Evolutionary conservation across 2,797 vertebrate genomes (phyloP).

Genomic region (Buphagus erythrorhynchus): DNA sequence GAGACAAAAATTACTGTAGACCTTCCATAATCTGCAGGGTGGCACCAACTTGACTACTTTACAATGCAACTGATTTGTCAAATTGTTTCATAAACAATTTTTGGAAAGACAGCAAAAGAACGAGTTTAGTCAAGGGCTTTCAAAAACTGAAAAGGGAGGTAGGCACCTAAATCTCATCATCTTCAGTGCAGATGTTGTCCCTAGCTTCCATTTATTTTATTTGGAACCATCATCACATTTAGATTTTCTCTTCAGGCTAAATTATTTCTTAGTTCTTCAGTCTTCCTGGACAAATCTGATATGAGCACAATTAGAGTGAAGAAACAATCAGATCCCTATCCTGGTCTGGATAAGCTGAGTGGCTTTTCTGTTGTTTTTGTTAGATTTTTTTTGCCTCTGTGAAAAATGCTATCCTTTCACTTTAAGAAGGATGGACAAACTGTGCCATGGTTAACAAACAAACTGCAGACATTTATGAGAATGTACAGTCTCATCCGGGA

Average conservation of each 20-base stretch:
- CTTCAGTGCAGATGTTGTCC: neutral
- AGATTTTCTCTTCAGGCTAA: neutral
- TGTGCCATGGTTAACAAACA: neutral
- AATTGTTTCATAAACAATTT: neutral
- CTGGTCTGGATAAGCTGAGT: neutral
- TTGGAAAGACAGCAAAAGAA: neutral
- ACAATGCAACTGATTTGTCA: neutral
- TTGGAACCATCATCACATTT: neutral
- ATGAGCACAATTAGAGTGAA: neutral
- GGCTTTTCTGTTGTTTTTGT: neutral
- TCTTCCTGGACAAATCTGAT: neutral
- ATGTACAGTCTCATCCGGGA: constrained; percentile 18
- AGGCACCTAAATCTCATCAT: neutral
- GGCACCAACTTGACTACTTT: neutral
- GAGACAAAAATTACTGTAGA: neutral
- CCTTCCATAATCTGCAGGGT: neutral
- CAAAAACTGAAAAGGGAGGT: neutral
- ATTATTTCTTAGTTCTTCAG: neutral
- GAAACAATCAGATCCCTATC: neutral
- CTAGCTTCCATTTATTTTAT: neutral
- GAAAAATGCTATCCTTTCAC: neutral
- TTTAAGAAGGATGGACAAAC: neutral
- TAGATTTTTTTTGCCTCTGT: neutral
- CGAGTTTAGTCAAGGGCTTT: neutral
- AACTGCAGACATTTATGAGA: neutral